phyloP scores from a whole-genome alignment of 2,888 invertebrate genomes.

The Helicoverpa assulta region DNA sequence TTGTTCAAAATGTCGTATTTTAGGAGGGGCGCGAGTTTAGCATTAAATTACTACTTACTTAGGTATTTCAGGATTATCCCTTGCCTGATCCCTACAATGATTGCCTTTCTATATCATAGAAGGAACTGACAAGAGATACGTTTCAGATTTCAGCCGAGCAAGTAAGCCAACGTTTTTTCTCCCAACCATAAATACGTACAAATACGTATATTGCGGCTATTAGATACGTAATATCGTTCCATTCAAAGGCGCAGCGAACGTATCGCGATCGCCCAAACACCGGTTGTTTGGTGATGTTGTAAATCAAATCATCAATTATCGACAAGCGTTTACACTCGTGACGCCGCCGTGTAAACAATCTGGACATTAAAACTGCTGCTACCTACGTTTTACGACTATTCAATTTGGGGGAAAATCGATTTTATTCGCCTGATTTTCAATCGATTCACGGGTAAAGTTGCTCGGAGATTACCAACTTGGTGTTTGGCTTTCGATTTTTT shows the following conservation, averaged over 20 bases:
- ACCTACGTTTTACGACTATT: conserved; percentile 87
- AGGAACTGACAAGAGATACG: conserved; percentile 1
- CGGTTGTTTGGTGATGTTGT: conserved; percentile 89
- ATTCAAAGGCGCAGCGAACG: conserved; percentile 81
- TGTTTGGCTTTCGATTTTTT: conserved; percentile 77
- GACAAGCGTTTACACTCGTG: conserved; percentile 89
- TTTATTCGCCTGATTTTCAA: conserved; percentile 88
- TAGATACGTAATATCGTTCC: conserved; percentile 74
- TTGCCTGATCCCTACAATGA: not conserved
- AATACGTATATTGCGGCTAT: conserved; percentile 66
- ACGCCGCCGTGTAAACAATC: conserved; percentile 90
- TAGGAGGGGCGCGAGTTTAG: too few species aligned
- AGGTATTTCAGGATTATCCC: too few species aligned
- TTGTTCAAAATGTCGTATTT: too few species aligned
- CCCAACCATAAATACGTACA: conserved; percentile 41
- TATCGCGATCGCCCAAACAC: conserved; percentile 86
- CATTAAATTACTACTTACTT: too few species aligned
- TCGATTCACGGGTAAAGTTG: conserved; percentile 85
- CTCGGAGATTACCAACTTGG: conserved; percentile 70
- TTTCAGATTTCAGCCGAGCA: not conserved
- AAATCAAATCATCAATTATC: conserved; percentile 91
- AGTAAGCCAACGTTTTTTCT: conserved; percentile 33
- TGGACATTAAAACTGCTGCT: conserved; percentile 86
- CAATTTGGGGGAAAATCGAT: conserved; percentile 90
- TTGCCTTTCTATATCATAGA: conserved; percentile 13